Conservation (phyloP, 2,888 invertebrate species). For the Apodemia duryi region DNA sequence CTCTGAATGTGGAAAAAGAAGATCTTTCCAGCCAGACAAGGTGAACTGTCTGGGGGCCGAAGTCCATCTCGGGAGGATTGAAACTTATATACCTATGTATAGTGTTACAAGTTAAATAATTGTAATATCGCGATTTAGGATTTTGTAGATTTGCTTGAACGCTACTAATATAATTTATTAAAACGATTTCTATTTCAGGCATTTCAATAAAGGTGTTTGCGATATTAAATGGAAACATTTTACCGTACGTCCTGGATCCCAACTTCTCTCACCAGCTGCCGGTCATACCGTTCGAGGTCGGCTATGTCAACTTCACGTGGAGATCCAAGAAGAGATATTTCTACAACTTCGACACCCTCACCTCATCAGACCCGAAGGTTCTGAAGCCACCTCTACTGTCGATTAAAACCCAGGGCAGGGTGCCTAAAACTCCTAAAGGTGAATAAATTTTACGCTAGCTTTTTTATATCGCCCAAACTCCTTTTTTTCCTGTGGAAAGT, state of each 20-base stretch:
- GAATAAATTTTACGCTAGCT: slow-evolving; percentile 32
- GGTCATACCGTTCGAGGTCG: slow-evolving; percentile 94
- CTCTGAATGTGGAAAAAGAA: too few relatives aligned
- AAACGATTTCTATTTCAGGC: slow-evolving; percentile 69
- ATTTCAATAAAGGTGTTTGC: slow-evolving; percentile 93
- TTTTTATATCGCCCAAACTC: too few relatives aligned
- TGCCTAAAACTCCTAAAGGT: slow-evolving; percentile 93
- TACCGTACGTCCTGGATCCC: slow-evolving; percentile 92
- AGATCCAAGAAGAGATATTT: slow-evolving; percentile 90
- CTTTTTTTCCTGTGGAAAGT: too few relatives aligned
- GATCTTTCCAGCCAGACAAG: too few relatives aligned
- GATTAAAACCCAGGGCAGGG: slow-evolving; percentile 90
- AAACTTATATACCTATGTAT: too few relatives aligned
- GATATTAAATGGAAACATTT: slow-evolving; percentile 91
- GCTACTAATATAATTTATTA: too few relatives aligned
- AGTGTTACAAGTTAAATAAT: too few relatives aligned
- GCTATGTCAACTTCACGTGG: slow-evolving; percentile 95
- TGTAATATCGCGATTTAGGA: too few relatives aligned
- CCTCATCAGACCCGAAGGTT: slow-evolving; percentile 90
- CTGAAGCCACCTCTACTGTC: slow-evolving; percentile 92
- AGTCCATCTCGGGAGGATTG: too few relatives aligned
- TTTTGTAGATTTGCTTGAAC: too few relatives aligned
- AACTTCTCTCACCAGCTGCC: slow-evolving; percentile 94
- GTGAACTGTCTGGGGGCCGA: too few relatives aligned
- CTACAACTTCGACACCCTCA: slow-evolving; percentile 92